phyloP scores from a whole-genome alignment of 2,888 invertebrate species.

The Chalcosyrphus nemorum region DNA sequence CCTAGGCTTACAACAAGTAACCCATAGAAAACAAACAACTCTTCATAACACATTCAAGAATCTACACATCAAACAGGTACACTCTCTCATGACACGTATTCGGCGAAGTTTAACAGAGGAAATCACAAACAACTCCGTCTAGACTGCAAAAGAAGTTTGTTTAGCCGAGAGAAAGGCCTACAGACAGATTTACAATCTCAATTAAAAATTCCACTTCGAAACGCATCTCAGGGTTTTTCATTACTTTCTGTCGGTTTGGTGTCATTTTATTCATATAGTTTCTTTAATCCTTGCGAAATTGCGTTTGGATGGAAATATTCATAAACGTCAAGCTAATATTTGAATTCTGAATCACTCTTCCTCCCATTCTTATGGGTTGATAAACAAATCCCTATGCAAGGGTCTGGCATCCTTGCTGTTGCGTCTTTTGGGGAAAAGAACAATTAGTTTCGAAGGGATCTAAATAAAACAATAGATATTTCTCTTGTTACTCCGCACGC shows the following conservation, averaged over 20 bases:
- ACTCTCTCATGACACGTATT: constrained; percentile 36
- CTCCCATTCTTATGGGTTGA: background rate
- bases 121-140: constrained; percentile 31
- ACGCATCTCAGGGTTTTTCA: constrained; percentile 34
- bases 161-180: constrained; percentile 38
- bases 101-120: constrained; percentile 5
- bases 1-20: constrained; percentile 18
- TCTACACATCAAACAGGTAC: constrained; percentile 7
- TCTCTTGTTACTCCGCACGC: constrained; percentile 10
- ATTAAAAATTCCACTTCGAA: constrained; percentile 64
- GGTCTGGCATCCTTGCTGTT: constrained; percentile 9
- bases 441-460: constrained; percentile 28
- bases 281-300: constrained; percentile 50
- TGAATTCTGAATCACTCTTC: constrained; percentile 34
- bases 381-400: background rate
- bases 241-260: constrained; percentile 7
- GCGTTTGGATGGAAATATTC: constrained; percentile 56
- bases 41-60: background rate
- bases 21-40: background rate
- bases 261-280: background rate
- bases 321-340: constrained; percentile 38
- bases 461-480: constrained; percentile 3
- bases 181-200: constrained; percentile 59
- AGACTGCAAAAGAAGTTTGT: constrained; percentile 49
- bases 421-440: constrained; percentile 18